A percentile compares a stretch with the other conserved stretches of the same genome.
These are phyloP conservation scores for Pristionchus mayeri DNA, from an alignment of 2,888 invertebrate genomes.

Conservation along the genomic window DNA sequence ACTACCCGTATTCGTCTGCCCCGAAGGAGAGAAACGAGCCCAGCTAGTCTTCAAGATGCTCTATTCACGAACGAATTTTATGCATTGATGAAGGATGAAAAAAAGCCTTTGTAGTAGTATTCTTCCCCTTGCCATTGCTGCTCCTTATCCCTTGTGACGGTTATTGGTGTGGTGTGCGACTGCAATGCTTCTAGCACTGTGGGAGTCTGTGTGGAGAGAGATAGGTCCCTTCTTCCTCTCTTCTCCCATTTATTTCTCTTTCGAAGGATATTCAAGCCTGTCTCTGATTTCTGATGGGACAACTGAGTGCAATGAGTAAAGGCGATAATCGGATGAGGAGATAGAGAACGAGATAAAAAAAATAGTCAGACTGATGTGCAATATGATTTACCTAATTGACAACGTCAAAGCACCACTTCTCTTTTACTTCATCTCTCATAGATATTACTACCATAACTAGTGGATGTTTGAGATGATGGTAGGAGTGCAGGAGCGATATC, in stretches of 20 bases:
- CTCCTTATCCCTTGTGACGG: background rate
- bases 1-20: background rate
- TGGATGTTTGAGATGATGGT: too few species aligned
- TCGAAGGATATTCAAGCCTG: background rate
- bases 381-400: too few species aligned
- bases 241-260: background rate
- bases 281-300: background rate
- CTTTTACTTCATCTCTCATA: too few species aligned
- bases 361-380: too few species aligned
- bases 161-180: background rate
- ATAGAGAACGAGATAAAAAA: too few species aligned
- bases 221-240: background rate
- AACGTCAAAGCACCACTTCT: too few species aligned
- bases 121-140: background rate
- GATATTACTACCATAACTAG: too few species aligned
- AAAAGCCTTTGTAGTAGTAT: background rate
- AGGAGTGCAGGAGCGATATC: too few species aligned
- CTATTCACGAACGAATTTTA: background rate
- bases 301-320: background rate
- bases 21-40: conserved; percentile 1
- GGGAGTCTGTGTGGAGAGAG: background rate
- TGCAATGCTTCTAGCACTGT: background rate
- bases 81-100: background rate
- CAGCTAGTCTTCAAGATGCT: conserved; percentile 6
- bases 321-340: too few species aligned